A percentile compares a stretch with the other conserved stretches of the same genome.
phyloP scores from a whole-genome alignment of 2,888 invertebrate genomes.

The Oligia strigilis region DNA sequence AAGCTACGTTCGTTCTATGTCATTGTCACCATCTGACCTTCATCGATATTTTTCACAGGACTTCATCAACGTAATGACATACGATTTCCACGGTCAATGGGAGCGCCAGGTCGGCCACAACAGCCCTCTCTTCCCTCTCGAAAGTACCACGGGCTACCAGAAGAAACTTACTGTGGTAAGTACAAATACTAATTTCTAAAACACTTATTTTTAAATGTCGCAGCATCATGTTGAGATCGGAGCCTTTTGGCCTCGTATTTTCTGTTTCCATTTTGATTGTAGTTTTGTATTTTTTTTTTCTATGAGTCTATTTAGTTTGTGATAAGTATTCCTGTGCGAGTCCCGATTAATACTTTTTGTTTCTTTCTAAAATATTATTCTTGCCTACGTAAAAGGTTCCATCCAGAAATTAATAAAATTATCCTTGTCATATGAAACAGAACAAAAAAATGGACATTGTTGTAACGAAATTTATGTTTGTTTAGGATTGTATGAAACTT shows the following conservation, averaged over 20 bases:
- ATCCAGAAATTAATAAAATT: neutral
- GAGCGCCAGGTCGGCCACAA: slow-evolving; percentile 98
- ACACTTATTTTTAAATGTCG: neutral
- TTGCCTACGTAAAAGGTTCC: neutral
- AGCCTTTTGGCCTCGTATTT: neutral
- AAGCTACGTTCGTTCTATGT: neutral
- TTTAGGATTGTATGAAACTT: slow-evolving; percentile 26
- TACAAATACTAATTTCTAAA: slow-evolving; percentile 9
- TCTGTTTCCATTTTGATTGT: neutral
- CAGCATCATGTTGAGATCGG: neutral
- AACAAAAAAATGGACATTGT: neutral
- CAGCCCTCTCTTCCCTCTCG: slow-evolving; percentile 96
- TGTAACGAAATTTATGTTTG: slow-evolving; percentile 31
- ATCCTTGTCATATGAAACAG: neutral
- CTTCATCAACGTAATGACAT: slow-evolving; percentile 98
- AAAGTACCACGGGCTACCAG: slow-evolving; percentile 97
- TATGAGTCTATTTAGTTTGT: neutral
- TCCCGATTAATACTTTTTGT: neutral
- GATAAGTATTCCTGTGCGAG: neutral
- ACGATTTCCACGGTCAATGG: slow-evolving; percentile 99
- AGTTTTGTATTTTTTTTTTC: neutral
- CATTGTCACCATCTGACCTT: neutral
- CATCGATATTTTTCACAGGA: slow-evolving; percentile 87
- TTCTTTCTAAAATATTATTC: neutral
- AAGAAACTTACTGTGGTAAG: slow-evolving; percentile 97